Percentiles rank a stretch among this genome's conserved stretches.
Conservation (phyloP, 2,888 invertebrate species). For the Acrocyrtus sp. region DNA sequence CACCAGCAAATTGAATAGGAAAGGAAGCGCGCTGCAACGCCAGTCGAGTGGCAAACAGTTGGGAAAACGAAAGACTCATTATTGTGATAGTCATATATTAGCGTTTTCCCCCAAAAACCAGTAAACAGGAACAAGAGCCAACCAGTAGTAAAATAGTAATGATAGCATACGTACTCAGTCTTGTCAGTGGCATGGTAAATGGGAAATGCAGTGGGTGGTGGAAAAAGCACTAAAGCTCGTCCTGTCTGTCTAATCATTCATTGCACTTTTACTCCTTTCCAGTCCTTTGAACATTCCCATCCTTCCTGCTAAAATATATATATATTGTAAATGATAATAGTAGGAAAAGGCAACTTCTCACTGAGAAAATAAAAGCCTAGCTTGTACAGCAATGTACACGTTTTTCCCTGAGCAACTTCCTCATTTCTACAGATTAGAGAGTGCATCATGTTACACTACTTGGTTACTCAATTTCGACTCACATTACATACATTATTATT, state of each 20-base stretch:
- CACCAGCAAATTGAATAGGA: slow-evolving; percentile 13
- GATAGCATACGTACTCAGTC: neutral
- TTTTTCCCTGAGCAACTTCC: too few relatives aligned
- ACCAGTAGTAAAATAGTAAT: neutral
- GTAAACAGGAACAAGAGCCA: neutral
- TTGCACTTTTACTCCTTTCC: neutral
- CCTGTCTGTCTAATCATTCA: neutral
- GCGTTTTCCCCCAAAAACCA: slow-evolving; percentile 2
- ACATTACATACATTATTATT: too few relatives aligned
- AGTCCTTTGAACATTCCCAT: neutral
- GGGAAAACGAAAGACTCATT: slow-evolving; percentile 25
- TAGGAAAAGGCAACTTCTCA: too few relatives aligned
- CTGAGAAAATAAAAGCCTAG: too few relatives aligned
- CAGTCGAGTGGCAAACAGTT: neutral
- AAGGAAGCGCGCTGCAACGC: neutral
- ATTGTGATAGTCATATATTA: slow-evolving; percentile 24
- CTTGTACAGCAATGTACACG: too few relatives aligned
- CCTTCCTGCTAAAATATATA: too few relatives aligned
- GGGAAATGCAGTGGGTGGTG: neutral
- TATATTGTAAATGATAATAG: too few relatives aligned
- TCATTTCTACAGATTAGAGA: too few relatives aligned
- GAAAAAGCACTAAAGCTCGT: neutral
- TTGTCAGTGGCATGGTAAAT: too few relatives aligned
- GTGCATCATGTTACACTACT: too few relatives aligned
- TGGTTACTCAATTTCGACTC: too few relatives aligned